phyloP scores from a whole-genome alignment of 2,113 vertebrate genomes.

The Sturnus vulgaris region DNA sequence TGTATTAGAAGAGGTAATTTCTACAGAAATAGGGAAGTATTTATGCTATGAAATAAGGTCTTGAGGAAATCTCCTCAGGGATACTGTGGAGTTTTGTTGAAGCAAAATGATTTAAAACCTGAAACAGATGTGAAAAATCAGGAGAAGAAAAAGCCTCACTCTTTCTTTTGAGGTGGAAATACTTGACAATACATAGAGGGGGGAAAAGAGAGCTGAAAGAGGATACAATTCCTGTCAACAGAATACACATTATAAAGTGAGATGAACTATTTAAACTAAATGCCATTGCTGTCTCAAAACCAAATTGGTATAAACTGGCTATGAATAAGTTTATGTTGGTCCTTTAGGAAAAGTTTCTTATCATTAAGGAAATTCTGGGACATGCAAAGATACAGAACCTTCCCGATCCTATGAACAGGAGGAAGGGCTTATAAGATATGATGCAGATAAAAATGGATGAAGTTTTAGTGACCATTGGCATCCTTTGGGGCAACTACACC shows the following conservation, averaged over 20 bases:
- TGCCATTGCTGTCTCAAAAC: not conserved
- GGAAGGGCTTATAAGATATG: not conserved
- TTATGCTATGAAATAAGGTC: not conserved
- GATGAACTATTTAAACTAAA: not conserved
- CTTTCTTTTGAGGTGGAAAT: not conserved
- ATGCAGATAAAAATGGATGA: not conserved
- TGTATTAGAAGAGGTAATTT: conserved; percentile 22
- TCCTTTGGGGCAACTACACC: not conserved
- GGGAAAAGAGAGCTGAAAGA: not conserved
- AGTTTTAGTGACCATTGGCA: not conserved
- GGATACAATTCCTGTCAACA: not conserved
- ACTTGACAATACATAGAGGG: not conserved
- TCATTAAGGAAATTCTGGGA: not conserved
- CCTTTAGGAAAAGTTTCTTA: not conserved
- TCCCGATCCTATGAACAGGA: not conserved
- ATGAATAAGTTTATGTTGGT: not conserved
- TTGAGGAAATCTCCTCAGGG: conserved; percentile 25
- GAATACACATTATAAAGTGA: not conserved
- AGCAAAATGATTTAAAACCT: conserved; percentile 2
- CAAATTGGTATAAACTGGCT: not conserved
- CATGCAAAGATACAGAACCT: not conserved
- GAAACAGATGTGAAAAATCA: conserved; percentile 14
- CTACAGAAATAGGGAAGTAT: not conserved
- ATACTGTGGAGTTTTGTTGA: not conserved
- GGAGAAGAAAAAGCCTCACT: not conserved